Base-by-base conservation (phyloP, 2,797 vertebrate species). In the Hippocampus kuda region DNA sequence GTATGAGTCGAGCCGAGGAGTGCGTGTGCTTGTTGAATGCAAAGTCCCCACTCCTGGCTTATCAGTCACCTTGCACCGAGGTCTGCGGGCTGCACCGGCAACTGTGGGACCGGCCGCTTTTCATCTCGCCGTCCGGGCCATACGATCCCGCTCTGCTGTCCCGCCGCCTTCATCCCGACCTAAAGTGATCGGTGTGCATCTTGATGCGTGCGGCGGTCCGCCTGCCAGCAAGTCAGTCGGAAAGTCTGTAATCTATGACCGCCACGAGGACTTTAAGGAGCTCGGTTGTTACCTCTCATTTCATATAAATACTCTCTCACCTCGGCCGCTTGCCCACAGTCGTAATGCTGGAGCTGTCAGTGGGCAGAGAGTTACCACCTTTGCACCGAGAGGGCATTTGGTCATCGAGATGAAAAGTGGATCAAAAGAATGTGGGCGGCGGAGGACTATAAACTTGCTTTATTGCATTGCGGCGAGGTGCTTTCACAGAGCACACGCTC, bases 361-460 rank as follows among this genome's bases (percentile, higher is more conserved):
- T 20, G 4, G 60, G 66, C 12, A 4, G 81, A 87, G 88, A 91
- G 79, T 90, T 88, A 91, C 85, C 77, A 73, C 77, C 76, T 74
- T 80, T 81, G 78, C 67, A 42, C 75, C 41, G 70, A 78, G 86
- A 83, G 83, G 81, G 81, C 82, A 88, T 87, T 92, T 89, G 88
- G 87, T 92, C 90, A 91, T 66, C 71, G 68, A 75, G 83, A 88
- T 88, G 89, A 89, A 89, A 88, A 89, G 88, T 82, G 76, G 77
- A 75, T 72, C 44, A 78, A 89, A 86, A 83, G 84, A 87, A 87
- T 76, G 77, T 81, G 87, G 79, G 83, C 85, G 87, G 81, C 70
- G 41, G 79, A 83, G 83, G 68, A 65, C 87, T 76, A 89, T 91
- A 91, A 90, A 91, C 66, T 57, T 89, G 86, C 81, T 91, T 92